Evolutionary conservation across 2,797 vertebrate genomes (phyloP), one percentile per base, ranked within the genome.

Genomic region (Perodicticus potto): DNA sequence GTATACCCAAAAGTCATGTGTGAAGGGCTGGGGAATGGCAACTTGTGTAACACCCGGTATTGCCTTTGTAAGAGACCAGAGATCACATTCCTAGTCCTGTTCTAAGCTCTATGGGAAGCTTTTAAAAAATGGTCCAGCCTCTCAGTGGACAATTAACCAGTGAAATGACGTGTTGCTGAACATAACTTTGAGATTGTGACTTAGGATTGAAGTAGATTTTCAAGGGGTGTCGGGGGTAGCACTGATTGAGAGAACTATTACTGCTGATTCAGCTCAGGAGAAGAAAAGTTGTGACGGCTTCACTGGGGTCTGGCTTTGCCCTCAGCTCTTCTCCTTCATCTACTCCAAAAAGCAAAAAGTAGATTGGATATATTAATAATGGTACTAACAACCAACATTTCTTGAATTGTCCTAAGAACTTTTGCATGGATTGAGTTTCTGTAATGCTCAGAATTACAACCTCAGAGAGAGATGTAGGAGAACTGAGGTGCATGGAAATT

Each of bases 201-300:
- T 61, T 53, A 40, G 70, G 76, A 25, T 3, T 5, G 3, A 67
- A 70, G 65, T 12, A 27, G 23, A 63, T 49, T 65, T 82, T 69
- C 10, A 2, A 19, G 14, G 27, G 16, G 6, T 10, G 22, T 45
- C 0, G 0, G 3, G 16, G 45, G 19, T 2, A 0, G 14, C 2
- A 19, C 70, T 43, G 70, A 49, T 2, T 17, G 13, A 74, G 16
- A 29, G 69, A n/a, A 27, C 22, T 29, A 14, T 10, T n/a, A 7
- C 22, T 12, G n/a, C 53, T 4, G 1, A 59, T 17, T 3, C 49
- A 77, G 16, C 37, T 2, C 70, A 43, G 22, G 20, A 14, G 43
- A 23, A 40, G 61, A 40, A 34, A 20, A 13, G 11, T 74, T 25
- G 13, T 11, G 20, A 73, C 78, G 45, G 25, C 45, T 86, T 14